Percentiles rank a stretch among this genome's conserved stretches.
These are phyloP conservation scores for Ondatra zibethicus DNA, from an alignment of 2,113 vertebrate genomes.

Conservation along the genomic window DNA sequence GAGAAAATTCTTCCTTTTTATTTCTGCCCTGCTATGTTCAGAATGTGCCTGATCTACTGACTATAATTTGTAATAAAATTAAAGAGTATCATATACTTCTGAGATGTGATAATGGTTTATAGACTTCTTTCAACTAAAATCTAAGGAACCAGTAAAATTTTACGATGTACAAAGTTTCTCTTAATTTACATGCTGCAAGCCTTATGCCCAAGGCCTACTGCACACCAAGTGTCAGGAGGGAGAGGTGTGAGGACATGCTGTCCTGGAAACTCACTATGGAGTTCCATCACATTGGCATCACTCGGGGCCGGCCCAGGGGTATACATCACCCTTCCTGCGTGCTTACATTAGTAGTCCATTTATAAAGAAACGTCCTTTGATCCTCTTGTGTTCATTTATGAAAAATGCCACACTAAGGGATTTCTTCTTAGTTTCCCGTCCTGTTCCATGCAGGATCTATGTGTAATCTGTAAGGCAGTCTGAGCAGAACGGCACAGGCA, in stretches of 20 bases:
- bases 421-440: conserved; percentile 79
- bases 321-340: conserved; percentile 6
- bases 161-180: neutral
- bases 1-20: neutral
- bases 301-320: neutral
- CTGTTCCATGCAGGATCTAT: conserved; percentile 77
- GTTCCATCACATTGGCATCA: neutral
- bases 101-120: neutral
- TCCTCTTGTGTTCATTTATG: conserved; percentile 82
- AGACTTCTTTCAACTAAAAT: neutral
- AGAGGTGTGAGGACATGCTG: conserved; percentile 32
- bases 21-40: neutral
- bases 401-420: conserved; percentile 85
- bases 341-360: conserved; percentile 78
- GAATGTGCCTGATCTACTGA: neutral
- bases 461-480: conserved; percentile 81
- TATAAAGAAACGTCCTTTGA: conserved; percentile 69
- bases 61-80: neutral
- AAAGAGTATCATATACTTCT: neutral
- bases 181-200: conserved; percentile 55
- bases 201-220: conserved; percentile 43
- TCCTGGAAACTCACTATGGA: neutral
- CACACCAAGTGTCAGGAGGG: conserved; percentile 39
- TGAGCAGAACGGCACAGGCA: conserved; percentile 84
- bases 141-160: conserved; percentile 53